Base-by-base conservation (phyloP, 2,797 vertebrate genomes). In the Antennarius maculatus region DNA sequence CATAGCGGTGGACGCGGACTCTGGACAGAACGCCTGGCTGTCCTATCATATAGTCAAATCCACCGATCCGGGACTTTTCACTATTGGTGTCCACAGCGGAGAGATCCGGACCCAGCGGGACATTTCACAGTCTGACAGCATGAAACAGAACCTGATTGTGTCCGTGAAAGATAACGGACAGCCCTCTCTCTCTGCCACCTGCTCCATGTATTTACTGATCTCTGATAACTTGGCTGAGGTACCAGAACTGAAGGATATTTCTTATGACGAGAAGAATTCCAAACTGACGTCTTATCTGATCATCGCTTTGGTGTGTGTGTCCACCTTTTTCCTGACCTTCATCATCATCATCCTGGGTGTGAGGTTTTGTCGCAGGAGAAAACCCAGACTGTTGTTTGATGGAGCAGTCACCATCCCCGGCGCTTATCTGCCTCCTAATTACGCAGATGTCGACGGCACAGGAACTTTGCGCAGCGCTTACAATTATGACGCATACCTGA, bases 1-100 rank as follows among this genome's bases (percentile, higher is more conserved):
- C 54, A 93, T 95, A 43, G 94, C 94, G 0, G 92, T 94, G 87
- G 94, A 95, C 1, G 86, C 90, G 94, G 54, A 56, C 54, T 42
- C 54, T 11, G 54, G 54, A 43, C 84, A 77, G 90, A 7, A 91
- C 0, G 84, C 66, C 10, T 80, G 78, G 81, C 66, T 61, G 58
- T 61, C 58, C 58, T 91, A 28, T 90, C 82, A 70, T 86, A 68
- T 89, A 53, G 27, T 86, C 58, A 86, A 87, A 61, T 66, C 73
- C 28, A 74, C 67, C 27, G 83, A 79, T 57, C 60, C 75, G 11
- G 72, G 71, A 60, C 70, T 79, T 71, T 10, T 89, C 86, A 28
- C 74, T 89, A 85, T 94, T 56, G 51, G 89, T 91, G 59, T 91
- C 91, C 62, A 92, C 60, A 62, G 48, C 34, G 60, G 60, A 43